Conservation (phyloP, 64 coral and sea anemone species). For the Pocillopora verrucosa region DNA sequence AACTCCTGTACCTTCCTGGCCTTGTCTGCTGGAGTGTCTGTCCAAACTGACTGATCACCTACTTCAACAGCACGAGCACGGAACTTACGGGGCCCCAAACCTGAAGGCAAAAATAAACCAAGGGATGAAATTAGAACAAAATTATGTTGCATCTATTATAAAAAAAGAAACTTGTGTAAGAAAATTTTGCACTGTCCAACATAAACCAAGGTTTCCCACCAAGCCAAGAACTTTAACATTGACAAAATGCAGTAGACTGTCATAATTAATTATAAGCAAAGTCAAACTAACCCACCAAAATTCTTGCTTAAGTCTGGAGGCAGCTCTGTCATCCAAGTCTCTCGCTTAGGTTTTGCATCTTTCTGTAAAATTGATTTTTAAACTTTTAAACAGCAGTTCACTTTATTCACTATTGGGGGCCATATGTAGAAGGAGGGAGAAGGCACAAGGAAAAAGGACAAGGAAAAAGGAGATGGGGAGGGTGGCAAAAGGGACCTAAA, state of each 20-base stretch:
- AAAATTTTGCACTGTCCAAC: no score
- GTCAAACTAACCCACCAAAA: slow-evolving; percentile 71
- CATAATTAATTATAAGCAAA: neutral
- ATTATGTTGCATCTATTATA: no score
- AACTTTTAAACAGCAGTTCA: no score
- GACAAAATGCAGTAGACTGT: no score
- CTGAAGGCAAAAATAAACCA: slow-evolving; percentile 37
- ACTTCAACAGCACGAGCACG: slow-evolving; percentile 66
- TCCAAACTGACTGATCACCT: slow-evolving; percentile 97
- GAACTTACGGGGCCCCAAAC: slow-evolving; percentile 89
- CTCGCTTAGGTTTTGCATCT: slow-evolving; percentile 71
- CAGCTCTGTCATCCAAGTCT: slow-evolving; percentile 99
- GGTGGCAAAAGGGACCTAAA: no score
- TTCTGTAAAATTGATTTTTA: slow-evolving; percentile 47
- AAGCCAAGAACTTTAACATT: no score
- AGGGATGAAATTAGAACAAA: neutral
- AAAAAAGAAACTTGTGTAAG: neutral
- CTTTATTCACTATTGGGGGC: no score
- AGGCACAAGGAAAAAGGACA: no score
- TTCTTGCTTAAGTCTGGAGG: slow-evolving; percentile 95
- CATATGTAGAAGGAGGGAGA: no score
- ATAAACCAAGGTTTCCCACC: no score
- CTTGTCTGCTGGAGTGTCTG: slow-evolving; percentile 87
- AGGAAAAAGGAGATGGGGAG: no score
- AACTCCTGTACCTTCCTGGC: slow-evolving; percentile 53